Base-by-base conservation (phyloP, 2,797 vertebrate genomes). In the Schizopygopsis malacanthus region DNA sequence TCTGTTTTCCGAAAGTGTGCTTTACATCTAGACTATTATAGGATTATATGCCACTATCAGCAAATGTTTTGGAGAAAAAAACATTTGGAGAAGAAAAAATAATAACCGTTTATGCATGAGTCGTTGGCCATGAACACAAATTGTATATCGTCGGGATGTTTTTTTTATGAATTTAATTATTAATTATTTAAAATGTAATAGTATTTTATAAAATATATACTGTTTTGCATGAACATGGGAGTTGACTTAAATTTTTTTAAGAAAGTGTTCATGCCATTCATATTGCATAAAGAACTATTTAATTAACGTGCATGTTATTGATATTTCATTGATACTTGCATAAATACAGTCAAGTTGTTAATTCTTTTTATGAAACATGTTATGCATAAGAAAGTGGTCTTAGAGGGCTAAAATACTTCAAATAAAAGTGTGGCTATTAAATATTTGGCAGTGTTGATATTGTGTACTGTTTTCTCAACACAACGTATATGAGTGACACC, bases 401-500 rank as follows among this genome's bases (percentile, higher is more conserved):
- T 25, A 43, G 39, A 79, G 13, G 37, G 13, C 37, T 56, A 56
- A 33, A 39, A 25, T 4, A 15, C 33, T 77, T 59, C 4, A 43
- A 59, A 41, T n/a, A 6, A 37, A 76, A 77, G 33, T 54, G 28
- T 39, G 28, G 18, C 18, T 39, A 10, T 78, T 41, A 25, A 1
- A 59, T 41, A 43, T 25, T 59, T 43, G 9, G 37, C 37, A 59
- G 33, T 25, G 22, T 22, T 73, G n/a, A 25, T 84, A 37, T 33
- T 52, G 50, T 59, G 16, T 45, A 70, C 50, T 84, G 61, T 84
- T 65, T 54, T 81, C 20, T 56, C 65, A 6, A 96, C 95, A 95
- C 96, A 97, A 95, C 6, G 2, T 95, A 96, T 71, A 95, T 96
- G 89, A 96, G 95, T 96, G 91, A 2, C 52, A 47, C 81, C 54